phyloP scores from a whole-genome alignment of 1,140 invertebrate genomes.

The Melipona quadrifasciata region DNA sequence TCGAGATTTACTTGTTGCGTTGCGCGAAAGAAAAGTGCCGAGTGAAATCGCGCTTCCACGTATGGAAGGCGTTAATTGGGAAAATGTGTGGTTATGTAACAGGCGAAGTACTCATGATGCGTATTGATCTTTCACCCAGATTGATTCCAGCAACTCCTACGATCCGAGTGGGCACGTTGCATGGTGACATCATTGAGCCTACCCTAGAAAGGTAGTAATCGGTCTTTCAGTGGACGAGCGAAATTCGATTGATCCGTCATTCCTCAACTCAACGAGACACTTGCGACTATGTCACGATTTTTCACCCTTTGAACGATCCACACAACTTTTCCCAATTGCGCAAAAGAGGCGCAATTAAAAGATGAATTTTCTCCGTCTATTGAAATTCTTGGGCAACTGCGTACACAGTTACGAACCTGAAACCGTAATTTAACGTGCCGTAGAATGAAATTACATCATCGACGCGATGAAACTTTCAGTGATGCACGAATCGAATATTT shows the following conservation, averaged over 20 bases:
- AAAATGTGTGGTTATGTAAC: constrained; percentile 13
- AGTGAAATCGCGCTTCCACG: neutral
- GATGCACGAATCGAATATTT: constrained; percentile 51
- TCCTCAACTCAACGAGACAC: neutral
- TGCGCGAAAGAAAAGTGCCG: neutral
- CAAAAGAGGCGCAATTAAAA: neutral
- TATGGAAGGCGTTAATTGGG: neutral
- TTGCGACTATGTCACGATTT: no score
- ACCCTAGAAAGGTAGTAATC: neutral
- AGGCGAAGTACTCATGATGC: neutral
- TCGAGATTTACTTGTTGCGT: neutral
- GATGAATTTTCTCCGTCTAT: neutral
- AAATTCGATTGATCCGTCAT: constrained; percentile 12
- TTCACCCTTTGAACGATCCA: neutral
- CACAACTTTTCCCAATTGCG: neutral
- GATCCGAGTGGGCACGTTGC: neutral
- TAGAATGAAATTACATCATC: constrained; percentile 32
- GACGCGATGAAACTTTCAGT: constrained; percentile 32
- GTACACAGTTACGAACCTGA: neutral
- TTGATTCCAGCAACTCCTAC: constrained; percentile 10
- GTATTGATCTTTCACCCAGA: constrained; percentile 29
- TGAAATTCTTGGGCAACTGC: neutral
- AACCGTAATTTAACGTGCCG: constrained; percentile 2
- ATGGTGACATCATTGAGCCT: constrained; percentile 3
- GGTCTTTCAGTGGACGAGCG: neutral